Percentiles rank a stretch among this genome's conserved stretches.
Conservation (phyloP, 2,888 invertebrate species). For the Cephus spinipes region DNA sequence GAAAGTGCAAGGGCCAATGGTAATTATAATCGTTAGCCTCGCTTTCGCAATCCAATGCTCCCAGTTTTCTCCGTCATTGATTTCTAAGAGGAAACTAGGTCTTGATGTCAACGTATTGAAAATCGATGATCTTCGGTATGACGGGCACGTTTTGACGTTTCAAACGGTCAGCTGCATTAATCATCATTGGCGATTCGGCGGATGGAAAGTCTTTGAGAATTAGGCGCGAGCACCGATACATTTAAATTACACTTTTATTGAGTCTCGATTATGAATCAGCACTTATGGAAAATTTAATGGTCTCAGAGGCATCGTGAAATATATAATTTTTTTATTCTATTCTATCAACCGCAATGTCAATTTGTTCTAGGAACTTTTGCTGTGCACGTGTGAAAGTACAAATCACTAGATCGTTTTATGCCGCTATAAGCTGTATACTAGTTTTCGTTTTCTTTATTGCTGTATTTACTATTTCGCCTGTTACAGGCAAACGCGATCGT, state of each 20-base stretch:
- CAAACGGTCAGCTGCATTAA: conserved; percentile 23
- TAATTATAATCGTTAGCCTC: conserved; percentile 43
- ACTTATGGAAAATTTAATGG: background rate
- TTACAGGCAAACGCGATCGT: background rate
- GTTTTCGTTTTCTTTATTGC: background rate
- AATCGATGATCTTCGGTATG: conserved; percentile 38
- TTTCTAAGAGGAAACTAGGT: conserved; percentile 32
- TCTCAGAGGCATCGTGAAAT: background rate
- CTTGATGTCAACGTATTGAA: conserved; percentile 28
- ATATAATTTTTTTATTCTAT: background rate
- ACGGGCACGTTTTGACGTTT: conserved; percentile 31
- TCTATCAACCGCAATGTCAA: background rate
- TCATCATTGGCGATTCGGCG: conserved; percentile 20
- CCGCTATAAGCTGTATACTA: background rate
- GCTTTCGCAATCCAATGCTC: conserved; percentile 53
- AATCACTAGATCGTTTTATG: background rate
- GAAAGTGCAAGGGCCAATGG: conserved; percentile 25
- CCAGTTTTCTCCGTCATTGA: conserved; percentile 39
- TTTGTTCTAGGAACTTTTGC: background rate
- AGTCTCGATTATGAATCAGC: background rate
- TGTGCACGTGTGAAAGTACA: background rate
- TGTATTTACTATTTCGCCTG: background rate
- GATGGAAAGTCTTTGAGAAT: conserved; percentile 24
- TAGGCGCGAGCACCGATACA: background rate
- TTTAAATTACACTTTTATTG: background rate